These are phyloP conservation scores for Helogale parvula DNA, from an alignment of 2,113 vertebrate genomes.

Conservation along the genomic window DNA sequence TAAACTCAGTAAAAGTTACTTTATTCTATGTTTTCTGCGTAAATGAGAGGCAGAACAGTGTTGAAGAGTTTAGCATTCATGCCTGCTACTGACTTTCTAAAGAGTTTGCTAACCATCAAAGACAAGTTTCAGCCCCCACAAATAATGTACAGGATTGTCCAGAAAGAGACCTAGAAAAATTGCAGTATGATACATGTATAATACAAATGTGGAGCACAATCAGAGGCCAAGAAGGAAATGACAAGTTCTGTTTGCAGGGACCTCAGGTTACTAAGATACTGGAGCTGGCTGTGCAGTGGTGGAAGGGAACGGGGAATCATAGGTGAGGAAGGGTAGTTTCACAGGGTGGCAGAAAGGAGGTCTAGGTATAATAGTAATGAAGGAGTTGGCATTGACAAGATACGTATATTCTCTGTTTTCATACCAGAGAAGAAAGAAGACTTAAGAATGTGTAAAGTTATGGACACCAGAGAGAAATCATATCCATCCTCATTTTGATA, in stretches of 20 bases:
- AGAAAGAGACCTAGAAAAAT: background rate
- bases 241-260: background rate
- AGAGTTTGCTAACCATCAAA: background rate
- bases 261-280: background rate
- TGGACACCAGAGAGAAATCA: background rate
- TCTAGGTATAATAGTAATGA: background rate
- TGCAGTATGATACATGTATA: accelerated
- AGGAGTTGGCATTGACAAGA: background rate
- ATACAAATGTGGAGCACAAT: accelerated
- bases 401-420: background rate
- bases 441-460: background rate
- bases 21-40: background rate
- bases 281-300: accelerated
- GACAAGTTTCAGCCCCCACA: background rate
- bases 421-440: background rate
- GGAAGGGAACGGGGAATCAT: accelerated
- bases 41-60: background rate
- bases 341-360: accelerated
- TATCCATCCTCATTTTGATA: background rate
- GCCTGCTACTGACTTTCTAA: background rate
- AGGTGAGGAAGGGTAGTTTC: background rate
- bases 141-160: background rate
- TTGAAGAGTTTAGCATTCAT: background rate
- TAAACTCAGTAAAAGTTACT: background rate
- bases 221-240: background rate